Evolutionary conservation across 2,888 invertebrate species (phyloP).

Genomic region (Callyntrura sp.): DNA sequence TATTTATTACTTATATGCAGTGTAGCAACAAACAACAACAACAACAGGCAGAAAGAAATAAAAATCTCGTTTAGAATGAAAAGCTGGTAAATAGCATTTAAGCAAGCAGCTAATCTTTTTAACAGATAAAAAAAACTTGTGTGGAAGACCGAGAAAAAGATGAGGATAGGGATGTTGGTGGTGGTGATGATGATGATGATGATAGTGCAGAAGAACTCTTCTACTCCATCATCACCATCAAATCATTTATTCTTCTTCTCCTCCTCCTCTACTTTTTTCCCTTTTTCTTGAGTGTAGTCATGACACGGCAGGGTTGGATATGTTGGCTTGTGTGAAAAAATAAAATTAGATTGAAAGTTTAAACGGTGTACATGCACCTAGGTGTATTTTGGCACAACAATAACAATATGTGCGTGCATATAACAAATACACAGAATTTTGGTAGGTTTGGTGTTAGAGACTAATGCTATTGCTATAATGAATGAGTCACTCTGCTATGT

Average conservation of each 20-base stretch:
- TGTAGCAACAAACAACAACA: slow-evolving; percentile 33
- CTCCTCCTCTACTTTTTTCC: slow-evolving; percentile 24
- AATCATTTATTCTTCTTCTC: slow-evolving; percentile 34
- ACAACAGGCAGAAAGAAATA: background rate
- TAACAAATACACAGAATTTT: too few relatives aligned
- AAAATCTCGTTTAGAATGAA: slow-evolving; percentile 22
- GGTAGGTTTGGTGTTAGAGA: too few relatives aligned
- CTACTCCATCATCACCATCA: slow-evolving; percentile 48
- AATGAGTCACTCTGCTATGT: too few relatives aligned
- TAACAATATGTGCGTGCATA: background rate
- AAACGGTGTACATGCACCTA: background rate
- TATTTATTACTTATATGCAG: slow-evolving; percentile 25
- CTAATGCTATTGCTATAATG: too few relatives aligned
- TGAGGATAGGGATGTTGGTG: background rate
- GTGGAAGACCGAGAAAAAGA: slow-evolving; percentile 28
- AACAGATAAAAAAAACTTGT: slow-evolving; percentile 54
- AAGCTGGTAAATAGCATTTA: slow-evolving; percentile 74
- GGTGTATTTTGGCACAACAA: background rate
- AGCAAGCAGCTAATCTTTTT: slow-evolving; percentile 76
- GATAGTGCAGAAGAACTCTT: background rate
- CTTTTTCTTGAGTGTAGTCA: background rate
- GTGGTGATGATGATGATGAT: too few relatives aligned
- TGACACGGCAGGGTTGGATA: slow-evolving; percentile 48
- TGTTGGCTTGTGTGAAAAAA: slow-evolving; percentile 57
- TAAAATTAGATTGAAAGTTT: slow-evolving; percentile 40